Evolutionary conservation across 2,888 invertebrate species (phyloP), one percentile per base, ranked within the genome.

Genomic region (Dusona sp.): DNA sequence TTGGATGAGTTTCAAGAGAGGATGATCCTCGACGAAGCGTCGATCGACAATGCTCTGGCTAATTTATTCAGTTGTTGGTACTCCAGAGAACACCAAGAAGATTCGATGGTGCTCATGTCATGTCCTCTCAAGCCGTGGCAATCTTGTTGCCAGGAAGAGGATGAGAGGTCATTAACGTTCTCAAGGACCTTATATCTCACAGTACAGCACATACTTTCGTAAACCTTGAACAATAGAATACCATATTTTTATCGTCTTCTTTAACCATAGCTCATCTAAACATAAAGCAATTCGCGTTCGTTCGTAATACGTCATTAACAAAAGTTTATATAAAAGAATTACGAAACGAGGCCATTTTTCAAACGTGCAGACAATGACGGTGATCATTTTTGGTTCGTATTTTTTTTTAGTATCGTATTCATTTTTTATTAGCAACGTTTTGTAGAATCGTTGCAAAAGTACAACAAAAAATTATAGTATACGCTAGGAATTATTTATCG

Each of bases 1-100:
- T 51, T 75, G n/a, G 25, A 75, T 61, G 45, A 29, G 38, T 67
- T 36, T 42, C 36, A n/a, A 45, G 68, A 67, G 38, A 79, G 54
- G 36, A 68, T 74, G 74, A 79, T 73, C 68, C 79, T 74, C 68
- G 51, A 68, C 57, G 79, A 84, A 83, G 83, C 57, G 74, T 65
- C 70, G 67, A 83, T 65, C 57, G 74, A 74, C 57, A 54, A 84
- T 68, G 16, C 72, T 22, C 36, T n/a, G 19, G 74, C 57, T 67
- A 42, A 74, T 68, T 83, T 68, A 73, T 74, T 45, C 67, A 57
- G 57, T 36, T 22, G n/a, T 38, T 67, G 70, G 38, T 65, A 33
- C 73, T 73, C 72, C 79, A 68, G 54, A 79, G 33, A 64, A n/a
- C 25, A 38, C 51, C 51, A 64, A 7, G 54, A 54, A 57, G 57